A percentile compares a stretch with the other conserved stretches of the same genome.
Evolutionary conservation across 2,113 vertebrate species (phyloP).

Genomic region (Peucedramus taeniatus): DNA sequence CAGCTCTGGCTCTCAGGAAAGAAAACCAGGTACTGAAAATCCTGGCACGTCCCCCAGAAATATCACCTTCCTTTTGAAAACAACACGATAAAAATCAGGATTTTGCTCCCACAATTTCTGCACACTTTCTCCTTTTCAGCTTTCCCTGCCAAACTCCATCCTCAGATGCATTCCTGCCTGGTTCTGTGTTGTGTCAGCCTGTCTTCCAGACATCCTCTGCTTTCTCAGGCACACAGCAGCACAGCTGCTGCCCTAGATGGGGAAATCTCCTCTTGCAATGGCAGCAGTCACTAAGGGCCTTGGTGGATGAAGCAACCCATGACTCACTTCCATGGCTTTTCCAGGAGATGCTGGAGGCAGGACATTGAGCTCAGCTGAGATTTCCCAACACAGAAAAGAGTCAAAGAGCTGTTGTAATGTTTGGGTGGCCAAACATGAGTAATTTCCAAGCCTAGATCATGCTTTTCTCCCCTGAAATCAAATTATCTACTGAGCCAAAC

Average conservation of each 20-base stretch:
- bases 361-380: background rate
- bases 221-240: background rate
- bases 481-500: background rate
- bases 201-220: background rate
- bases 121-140: background rate
- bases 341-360: background rate
- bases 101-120: background rate
- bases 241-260: background rate
- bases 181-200: background rate
- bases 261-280: background rate
- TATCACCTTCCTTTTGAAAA: background rate
- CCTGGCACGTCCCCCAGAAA: background rate
- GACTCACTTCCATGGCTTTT: background rate
- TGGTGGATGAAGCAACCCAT: background rate
- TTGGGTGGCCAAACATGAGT: background rate
- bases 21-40: background rate
- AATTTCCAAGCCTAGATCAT: background rate
- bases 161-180: background rate
- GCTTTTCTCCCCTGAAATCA: background rate
- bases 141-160: background rate
- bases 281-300: background rate
- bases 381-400: background rate
- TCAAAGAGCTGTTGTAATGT: background rate
- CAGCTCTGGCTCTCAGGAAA: background rate
- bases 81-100: background rate